Evolutionary conservation across 2,797 vertebrate species (phyloP).

Genomic region (Hydrophis major): DNA sequence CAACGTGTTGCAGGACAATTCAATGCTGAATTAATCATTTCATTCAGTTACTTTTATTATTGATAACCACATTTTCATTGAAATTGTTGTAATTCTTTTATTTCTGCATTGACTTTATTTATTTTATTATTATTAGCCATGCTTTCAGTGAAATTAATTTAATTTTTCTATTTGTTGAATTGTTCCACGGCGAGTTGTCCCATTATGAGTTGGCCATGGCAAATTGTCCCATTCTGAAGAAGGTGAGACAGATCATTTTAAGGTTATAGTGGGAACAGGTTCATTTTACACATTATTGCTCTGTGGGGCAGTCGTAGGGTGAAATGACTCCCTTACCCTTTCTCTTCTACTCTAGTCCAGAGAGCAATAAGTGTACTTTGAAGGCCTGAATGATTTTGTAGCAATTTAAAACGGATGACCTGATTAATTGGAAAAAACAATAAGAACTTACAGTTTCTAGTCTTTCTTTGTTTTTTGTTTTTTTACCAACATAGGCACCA

Average conservation of each 20-base stretch:
- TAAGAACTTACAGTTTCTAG: neutral
- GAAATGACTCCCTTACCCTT: constrained; percentile 35
- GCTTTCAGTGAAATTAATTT: neutral
- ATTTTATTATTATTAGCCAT: neutral
- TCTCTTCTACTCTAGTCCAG: constrained; percentile 17
- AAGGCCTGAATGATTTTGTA: constrained; percentile 32
- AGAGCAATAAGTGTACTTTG: constrained; percentile 37
- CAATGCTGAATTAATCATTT: neutral
- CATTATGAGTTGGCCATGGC: neutral
- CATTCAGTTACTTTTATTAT: neutral
- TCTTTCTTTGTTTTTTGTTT: neutral
- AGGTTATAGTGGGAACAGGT: constrained; percentile 42
- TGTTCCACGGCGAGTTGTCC: neutral
- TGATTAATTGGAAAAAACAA: neutral
- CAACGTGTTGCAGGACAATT: neutral
- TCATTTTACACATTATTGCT: constrained; percentile 57
- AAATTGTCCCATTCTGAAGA: neutral
- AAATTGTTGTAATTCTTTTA: neutral
- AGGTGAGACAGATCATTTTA: constrained; percentile 68
- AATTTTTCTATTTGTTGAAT: neutral
- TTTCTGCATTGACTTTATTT: neutral
- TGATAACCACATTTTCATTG: neutral
- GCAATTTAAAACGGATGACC: constrained; percentile 41
- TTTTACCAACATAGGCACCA: neutral
- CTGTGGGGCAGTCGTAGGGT: constrained; percentile 39